Base-by-base conservation (phyloP, 2,113 vertebrate species). In the Nothoprocta perdicaria region DNA sequence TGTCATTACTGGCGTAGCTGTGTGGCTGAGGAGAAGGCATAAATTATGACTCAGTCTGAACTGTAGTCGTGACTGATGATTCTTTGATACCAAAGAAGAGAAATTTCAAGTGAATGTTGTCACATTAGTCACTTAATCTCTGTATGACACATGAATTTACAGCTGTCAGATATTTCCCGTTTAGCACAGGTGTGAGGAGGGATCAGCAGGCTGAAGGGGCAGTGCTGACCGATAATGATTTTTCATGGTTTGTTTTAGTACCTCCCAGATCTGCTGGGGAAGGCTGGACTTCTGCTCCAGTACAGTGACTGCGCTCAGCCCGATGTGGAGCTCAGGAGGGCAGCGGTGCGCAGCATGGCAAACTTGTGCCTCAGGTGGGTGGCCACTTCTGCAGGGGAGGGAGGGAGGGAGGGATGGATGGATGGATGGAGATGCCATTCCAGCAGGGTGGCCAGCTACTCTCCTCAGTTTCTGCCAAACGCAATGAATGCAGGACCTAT, bases 351-450 rank as follows among this genome's bases (percentile, higher is more conserved):
- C 68, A 97, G 98, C 95, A 98, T 99, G 98, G 98, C 98, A 27
- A 99, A 99, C 95, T 95, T 99, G 29, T 99, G 99, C 61, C 98
- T 99, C 94, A 97, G 99, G 99, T 99, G 96, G 0, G 74, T 92
- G 2, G 7, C 0, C 1, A 1, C 80, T 58, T 31, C 40, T 67
- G 0, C 1, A 4, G 21, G 0, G 6, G 29, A 18, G 11, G 48
- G 27, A 22, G 35, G 35, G 35, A 38, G 15, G 45, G 16, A 18
- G 16, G 45, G 45, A 46, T 6, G 45, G 45, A 17, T 19, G 46
- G 84, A 1, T 23, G 66, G 35, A 16, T 31, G 21, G 5, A 13
- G 31, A 2, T 5, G 18, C 0, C 0, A 5, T 0, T 46, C 31
- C 60, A 46, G 9, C 61, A 66, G 38, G 68, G 33, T 0, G 0